phyloP scores from a whole-genome alignment of 2,797 vertebrate genomes.

The Sarcoramphus papa region DNA sequence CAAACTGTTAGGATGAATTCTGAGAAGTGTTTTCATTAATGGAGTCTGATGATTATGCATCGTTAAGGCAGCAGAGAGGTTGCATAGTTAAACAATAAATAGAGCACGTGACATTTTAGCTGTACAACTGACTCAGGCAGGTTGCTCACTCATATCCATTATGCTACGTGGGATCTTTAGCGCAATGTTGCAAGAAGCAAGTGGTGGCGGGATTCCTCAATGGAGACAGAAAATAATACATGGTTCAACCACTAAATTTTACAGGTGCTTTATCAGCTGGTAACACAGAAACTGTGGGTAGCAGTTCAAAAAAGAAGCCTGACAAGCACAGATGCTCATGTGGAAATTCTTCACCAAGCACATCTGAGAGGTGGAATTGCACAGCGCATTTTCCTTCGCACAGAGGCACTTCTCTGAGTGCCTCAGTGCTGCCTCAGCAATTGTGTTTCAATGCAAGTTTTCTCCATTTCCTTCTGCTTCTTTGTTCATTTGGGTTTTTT shows the following conservation, averaged over 20 bases:
- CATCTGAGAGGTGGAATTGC: background rate
- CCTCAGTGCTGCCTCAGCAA: background rate
- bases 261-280: background rate
- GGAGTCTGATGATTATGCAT: background rate
- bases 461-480: background rate
- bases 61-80: background rate
- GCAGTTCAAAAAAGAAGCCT: background rate
- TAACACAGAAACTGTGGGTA: background rate
- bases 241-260: background rate
- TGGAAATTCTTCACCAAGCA: background rate
- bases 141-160: background rate
- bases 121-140: background rate
- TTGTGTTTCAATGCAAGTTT: background rate
- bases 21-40: background rate
- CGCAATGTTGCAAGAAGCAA: background rate
- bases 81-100: background rate
- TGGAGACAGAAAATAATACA: background rate
- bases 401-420: background rate
- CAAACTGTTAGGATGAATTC: background rate
- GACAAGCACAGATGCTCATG: background rate
- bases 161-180: background rate
- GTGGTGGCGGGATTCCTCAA: background rate
- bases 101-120: background rate
- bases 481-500: background rate
- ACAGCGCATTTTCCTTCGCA: background rate